Base-by-base conservation (phyloP, 2,888 invertebrate species). In the Deladenus siricidicola region DNA sequence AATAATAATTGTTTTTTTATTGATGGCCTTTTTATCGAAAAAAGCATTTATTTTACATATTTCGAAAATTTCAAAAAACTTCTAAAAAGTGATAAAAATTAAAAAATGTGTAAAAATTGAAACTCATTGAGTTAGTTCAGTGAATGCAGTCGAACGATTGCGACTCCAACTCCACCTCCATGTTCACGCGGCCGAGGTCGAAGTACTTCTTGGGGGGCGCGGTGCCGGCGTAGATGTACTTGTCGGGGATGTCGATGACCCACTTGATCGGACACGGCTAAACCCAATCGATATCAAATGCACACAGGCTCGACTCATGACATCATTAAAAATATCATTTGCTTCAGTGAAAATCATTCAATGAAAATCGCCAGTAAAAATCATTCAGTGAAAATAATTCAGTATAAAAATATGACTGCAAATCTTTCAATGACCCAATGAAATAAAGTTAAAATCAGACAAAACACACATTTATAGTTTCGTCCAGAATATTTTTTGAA, bases 221-320 rank as follows among this genome's bases (percentile, higher is more conserved):
- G 4, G 23, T 30, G 29, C 62, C 58, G 24, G 62, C 44, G 26
- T 51, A 47, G 28, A 77, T 74, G 64, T 75, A 78, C 49, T 74
- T 73, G 52, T 67, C 67, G 14, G 77, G 76, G 51, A 77, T 66
- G 39, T 67, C 64, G 50, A 77, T 71, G 3, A 68, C 64, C 77
- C 77, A 78, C 58, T 72, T 72, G n/a, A 76, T 63, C 51, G 70
- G 71, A 53, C 77, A 77, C 1, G 70, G 72, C 74, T 77, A 55
- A 54, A 70, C 63, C 4, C 28, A 10, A 10, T 24, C 17, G 3
- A 17, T 14, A 6, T 8, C 24, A 19, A 29, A 8, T 3, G n/a
- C n/a, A n/a, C n/a, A n/a, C n/a, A n/a, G n/a, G n/a, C n/a, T n/a
- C n/a, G n/a, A n/a, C n/a, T n/a, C n/a, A n/a, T n/a, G n/a, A n/a